Evolutionary conservation across 2,797 vertebrate species (phyloP).

Genomic region (Gorsachius magnificus): DNA sequence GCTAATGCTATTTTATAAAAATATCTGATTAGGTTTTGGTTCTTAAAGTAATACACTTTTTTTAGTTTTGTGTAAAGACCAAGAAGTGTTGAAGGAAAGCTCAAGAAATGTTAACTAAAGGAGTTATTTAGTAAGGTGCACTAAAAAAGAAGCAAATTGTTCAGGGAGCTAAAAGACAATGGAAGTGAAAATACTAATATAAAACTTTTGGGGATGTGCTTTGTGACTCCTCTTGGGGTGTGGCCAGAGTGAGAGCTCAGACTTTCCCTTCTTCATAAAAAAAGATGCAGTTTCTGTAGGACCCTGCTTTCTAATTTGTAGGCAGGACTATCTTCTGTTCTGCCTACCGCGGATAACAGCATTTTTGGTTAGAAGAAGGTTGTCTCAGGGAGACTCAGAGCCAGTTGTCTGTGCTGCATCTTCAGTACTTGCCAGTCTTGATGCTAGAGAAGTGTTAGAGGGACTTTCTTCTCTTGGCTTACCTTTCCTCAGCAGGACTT

Average conservation of each 20-base stretch:
- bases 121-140: neutral
- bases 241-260: neutral
- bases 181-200: neutral
- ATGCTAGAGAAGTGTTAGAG: neutral
- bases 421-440: neutral
- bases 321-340: neutral
- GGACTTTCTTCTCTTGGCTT: neutral
- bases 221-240: neutral
- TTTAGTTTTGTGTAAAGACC: neutral
- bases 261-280: neutral
- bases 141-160: neutral
- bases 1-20: neutral
- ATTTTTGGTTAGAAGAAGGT: neutral
- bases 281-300: neutral
- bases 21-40: neutral
- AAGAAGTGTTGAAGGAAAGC: neutral
- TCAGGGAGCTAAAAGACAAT: neutral
- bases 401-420: neutral
- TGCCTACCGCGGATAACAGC: neutral
- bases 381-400: neutral
- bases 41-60: neutral
- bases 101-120: neutral
- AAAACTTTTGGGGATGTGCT: neutral
- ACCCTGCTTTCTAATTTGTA: neutral
- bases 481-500: neutral